phyloP scores from a whole-genome alignment of 2,797 vertebrate species.

The Tenualosa thibaudeaui region DNA sequence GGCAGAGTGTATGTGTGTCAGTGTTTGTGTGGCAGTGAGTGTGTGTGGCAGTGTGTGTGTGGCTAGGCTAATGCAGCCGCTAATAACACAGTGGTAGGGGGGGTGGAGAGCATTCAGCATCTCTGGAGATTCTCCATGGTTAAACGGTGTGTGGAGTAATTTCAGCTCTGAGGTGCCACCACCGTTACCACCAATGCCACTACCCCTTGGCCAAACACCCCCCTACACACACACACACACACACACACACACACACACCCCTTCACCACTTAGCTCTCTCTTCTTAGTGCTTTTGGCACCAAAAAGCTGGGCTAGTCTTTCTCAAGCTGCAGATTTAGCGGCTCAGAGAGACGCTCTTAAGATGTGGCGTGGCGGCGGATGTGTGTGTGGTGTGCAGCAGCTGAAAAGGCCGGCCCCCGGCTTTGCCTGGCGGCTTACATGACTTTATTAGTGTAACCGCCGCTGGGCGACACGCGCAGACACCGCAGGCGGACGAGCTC shows the following conservation, averaged over 20 bases:
- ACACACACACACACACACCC: neutral
- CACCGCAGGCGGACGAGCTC: neutral
- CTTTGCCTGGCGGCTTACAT: conserved; percentile 5
- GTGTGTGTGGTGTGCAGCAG: neutral
- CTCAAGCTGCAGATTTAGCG: conserved; percentile 18
- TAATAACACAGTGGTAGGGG: neutral
- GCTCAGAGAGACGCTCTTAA: conserved; percentile 35
- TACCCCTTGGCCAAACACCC: conserved; percentile 35
- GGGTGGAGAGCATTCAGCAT: conserved; percentile 41
- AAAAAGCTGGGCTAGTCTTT: conserved; percentile 32
- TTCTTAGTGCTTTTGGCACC: neutral
- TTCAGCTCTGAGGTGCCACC: conserved; percentile 33
- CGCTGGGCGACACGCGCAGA: neutral
- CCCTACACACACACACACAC: neutral
- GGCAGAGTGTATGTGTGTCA: neutral
- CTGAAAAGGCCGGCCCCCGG: neutral
- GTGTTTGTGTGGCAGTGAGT: conserved; percentile 10
- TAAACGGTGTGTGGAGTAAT: conserved; percentile 48
- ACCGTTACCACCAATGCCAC: neutral
- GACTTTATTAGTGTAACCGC: neutral
- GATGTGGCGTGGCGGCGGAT: neutral
- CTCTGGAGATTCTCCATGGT: conserved; percentile 47
- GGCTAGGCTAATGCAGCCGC: conserved; percentile 38
- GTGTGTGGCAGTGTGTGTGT: conserved; percentile 26
- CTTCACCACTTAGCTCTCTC: neutral